Percentiles rank a stretch among this genome's conserved stretches.
phyloP scores from a whole-genome alignment of 2,797 vertebrate species.

The Eidolon dupreanum region DNA sequence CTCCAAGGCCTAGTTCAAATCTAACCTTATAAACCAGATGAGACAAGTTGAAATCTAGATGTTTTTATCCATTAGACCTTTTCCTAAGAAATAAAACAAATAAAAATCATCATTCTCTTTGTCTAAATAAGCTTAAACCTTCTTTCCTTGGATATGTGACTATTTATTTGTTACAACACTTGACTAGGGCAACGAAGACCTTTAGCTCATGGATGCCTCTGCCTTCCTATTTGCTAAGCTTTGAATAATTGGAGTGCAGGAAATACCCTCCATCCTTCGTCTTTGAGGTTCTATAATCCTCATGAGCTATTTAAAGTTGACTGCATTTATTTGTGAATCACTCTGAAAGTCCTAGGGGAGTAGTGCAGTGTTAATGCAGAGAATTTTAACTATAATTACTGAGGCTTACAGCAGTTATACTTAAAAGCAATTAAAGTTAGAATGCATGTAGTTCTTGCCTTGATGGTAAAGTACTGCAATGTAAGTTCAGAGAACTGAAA shows the following conservation, averaged over 20 bases:
- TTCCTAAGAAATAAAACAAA: constrained; percentile 12
- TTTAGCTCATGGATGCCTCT: not conserved
- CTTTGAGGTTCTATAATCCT: constrained; percentile 55
- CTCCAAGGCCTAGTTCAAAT: constrained; percentile 39
- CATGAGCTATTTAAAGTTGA: constrained; percentile 65
- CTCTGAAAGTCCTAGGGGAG: constrained; percentile 49
- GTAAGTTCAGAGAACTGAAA: constrained; percentile 47
- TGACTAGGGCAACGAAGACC: not conserved
- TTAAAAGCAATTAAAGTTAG: constrained; percentile 73
- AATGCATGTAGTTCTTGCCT: constrained; percentile 49
- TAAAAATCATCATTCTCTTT: not conserved
- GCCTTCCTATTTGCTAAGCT: constrained; percentile 42
- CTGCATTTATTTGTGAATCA: constrained; percentile 60
- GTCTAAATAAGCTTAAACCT: constrained; percentile 33
- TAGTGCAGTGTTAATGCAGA: constrained; percentile 50
- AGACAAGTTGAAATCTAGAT: not conserved
- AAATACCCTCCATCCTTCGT: constrained; percentile 52
- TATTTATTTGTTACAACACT: constrained; percentile 17
- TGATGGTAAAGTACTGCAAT: constrained; percentile 34
- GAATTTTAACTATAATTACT: constrained; percentile 68
- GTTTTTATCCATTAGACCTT: not conserved
- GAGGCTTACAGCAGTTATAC: constrained; percentile 68
- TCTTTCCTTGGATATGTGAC: not conserved
- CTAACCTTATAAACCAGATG: constrained; percentile 14
- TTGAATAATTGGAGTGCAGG: constrained; percentile 27